Evolutionary conservation across 1,140 invertebrate genomes (phyloP), one percentile per base, ranked within the genome.

Genomic region (Anastatus disparis): DNA sequence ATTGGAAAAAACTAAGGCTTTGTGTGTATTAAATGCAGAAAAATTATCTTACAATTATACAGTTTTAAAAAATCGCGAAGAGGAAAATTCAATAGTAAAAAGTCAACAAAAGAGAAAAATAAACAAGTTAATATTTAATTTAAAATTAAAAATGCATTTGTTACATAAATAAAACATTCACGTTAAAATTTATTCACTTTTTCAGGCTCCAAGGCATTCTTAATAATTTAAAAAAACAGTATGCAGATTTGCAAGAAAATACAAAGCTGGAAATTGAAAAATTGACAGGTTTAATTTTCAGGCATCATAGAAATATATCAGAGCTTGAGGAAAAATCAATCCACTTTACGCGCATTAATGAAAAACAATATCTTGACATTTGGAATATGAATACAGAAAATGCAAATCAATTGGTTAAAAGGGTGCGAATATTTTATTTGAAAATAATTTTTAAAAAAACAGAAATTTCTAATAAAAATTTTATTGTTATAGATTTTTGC

Each of bases 1-100:
- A 79, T 79, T 95, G 27, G 90, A 95, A 76, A 90, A 90, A 73
- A 90, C 94, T 56, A 93, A 94, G 81, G 89, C 91, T 2, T 77
- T 87, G 2, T 90, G 89, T 68, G 79, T 89, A 71, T 88, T 95
- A 71, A 96, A 96, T 77, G 90, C 90, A 4, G 94, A 96, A 79
- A 95, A 96, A 81, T 85, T 96, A 26, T 93, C 95, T 76, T 96
- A 96, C 75, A 96, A 94, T 83, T 95, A 94, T 78, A 87, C 89
- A 67, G 90, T 96, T 10, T 78, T 96, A 20, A 94, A 94, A 82
- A 92, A 91, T 79, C 87, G 94, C 9, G 94, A 96, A 78, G 93
- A 95, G 68, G 94, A 96, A 82, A 96, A 95, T 80, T 87, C 90
- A 0, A 92, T 94, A 56, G 91, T 95, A 0, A 91, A 92, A 78